These are phyloP conservation scores for Schrankia costaestrigalis DNA, from an alignment of 2,888 invertebrate genomes.

Conservation along the genomic window DNA sequence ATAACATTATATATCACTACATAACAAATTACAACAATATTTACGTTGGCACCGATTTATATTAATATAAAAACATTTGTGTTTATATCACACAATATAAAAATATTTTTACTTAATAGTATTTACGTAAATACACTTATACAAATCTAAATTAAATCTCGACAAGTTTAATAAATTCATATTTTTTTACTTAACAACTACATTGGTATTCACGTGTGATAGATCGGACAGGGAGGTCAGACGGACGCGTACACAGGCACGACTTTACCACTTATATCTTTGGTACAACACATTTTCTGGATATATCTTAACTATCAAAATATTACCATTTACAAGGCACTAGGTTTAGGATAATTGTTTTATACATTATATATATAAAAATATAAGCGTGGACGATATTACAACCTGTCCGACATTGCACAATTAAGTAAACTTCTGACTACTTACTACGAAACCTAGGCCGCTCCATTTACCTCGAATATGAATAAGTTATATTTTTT, in stretches of 20 bases:
- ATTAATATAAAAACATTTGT: conserved; percentile 74
- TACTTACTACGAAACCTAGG: conserved; percentile 3
- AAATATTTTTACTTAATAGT: conserved; percentile 75
- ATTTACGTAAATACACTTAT: conserved; percentile 72
- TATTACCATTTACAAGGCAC: conserved; percentile 30
- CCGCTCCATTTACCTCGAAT: conserved; percentile 4
- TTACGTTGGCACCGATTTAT: conserved; percentile 79
- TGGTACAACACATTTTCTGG: conserved; percentile 26
- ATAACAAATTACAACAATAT: conserved; percentile 80
- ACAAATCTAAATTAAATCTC: conserved; percentile 73
- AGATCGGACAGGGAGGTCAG: conserved; percentile 27
- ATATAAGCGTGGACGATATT: conserved; percentile 4
- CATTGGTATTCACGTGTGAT: conserved; percentile 62
- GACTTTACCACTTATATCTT: conserved; percentile 30
- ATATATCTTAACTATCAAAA: conserved; percentile 8
- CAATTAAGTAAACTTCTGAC: conserved; percentile 3
- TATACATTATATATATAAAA: conserved; percentile 12
- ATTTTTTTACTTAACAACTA: conserved; percentile 64
- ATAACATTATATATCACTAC: conserved; percentile 76
- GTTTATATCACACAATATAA: conserved; percentile 73
- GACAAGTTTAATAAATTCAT: conserved; percentile 71
- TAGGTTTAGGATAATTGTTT: conserved; percentile 26
- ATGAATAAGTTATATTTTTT: conserved; percentile 8
- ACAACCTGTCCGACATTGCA: conserved; percentile 1
- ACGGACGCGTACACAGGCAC: neutral